Percentiles rank a stretch among this genome's conserved stretches.
These are phyloP conservation scores for Epinephelus cyanopodus DNA, from an alignment of 2,113 vertebrate species.

Conservation along the genomic window DNA sequence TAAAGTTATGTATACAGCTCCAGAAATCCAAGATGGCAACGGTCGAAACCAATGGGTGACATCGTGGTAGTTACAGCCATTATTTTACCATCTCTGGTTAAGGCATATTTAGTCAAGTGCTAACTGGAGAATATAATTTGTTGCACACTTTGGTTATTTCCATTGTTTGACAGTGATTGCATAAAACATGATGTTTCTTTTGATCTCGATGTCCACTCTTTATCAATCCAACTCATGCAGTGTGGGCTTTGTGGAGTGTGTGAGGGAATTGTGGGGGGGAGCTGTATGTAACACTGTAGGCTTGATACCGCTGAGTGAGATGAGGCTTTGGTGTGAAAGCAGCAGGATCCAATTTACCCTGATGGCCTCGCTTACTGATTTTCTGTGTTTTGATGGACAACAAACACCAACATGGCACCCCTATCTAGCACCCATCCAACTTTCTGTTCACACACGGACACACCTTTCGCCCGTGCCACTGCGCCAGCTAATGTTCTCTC, in stretches of 20 bases:
- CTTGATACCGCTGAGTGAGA: constrained; percentile 15
- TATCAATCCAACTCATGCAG: neutral
- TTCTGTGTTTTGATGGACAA: constrained; percentile 71
- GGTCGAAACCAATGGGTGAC: too few species aligned
- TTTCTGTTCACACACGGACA: constrained; percentile 41
- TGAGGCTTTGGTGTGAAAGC: constrained; percentile 61
- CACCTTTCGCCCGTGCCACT: constrained; percentile 35
- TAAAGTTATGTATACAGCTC: too few species aligned
- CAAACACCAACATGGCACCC: constrained; percentile 65
- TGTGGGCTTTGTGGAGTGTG: neutral
- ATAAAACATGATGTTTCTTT: neutral
- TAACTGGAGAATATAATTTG: too few species aligned
- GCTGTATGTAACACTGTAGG: constrained; percentile 32
- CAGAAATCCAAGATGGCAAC: too few species aligned
- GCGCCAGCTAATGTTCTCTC: constrained; percentile 73
- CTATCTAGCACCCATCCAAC: constrained; percentile 29
- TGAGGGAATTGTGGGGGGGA: neutral
- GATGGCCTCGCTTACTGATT: constrained; percentile 71
- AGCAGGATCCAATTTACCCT: constrained; percentile 65
- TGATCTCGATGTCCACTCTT: neutral
- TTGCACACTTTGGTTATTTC: neutral
- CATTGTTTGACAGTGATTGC: neutral
- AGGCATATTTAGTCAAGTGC: too few species aligned
- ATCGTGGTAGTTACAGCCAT: too few species aligned
- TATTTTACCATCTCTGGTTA: too few species aligned